Evolutionary conservation across 2,888 invertebrate genomes (phyloP), one percentile per base, ranked within the genome.

Genomic region (Hirtodrosophila trivittata): DNA sequence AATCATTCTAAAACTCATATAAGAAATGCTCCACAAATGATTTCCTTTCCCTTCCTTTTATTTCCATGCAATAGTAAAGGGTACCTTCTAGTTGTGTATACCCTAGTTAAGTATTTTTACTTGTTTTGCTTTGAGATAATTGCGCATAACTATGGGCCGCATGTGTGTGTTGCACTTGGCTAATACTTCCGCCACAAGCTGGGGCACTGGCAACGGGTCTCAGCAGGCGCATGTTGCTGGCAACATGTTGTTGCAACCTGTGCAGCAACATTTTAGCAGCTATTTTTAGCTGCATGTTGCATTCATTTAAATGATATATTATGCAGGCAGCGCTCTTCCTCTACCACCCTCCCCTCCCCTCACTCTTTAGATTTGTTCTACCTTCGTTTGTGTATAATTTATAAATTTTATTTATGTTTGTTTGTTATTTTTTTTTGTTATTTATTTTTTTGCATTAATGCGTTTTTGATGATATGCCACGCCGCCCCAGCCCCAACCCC

Each of bases 261-360:
- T 59, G 72, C 64, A 58, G 69, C 80, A 84, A 80, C 80, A 83
- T 84, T 83, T 82, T 56, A 62, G 62, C 45, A 49, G 73, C 85
- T 81, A 85, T 81, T 81, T 81, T 80, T 81, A 81, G 80, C 38
- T 32, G 14, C 55, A 58, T 60, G 62, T 58, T 82, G 77, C 80
- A 74, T 85, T 81, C 80, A 83, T 80, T 81, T 78, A 83, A 81
- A 85, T 84, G 82, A 70, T 75, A 77, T 65, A 82, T 85, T 85
- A 82, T 78, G 64, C 62, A 68, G 75, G 59, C 66, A 35, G 51
- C 66, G 32, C 43, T 28, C 35, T 41, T 18, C 37, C 12, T 42
- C 10, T 38, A 8, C 12, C 35, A 25, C 49, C 26, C 47, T 30
- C 32, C 7, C 45, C 30, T 12, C 32, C 42, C 12, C 14, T 49